Evolutionary conservation across 2,113 vertebrate genomes (phyloP), one percentile per base, ranked within the genome.

Genomic region (Bos javanicus): DNA sequence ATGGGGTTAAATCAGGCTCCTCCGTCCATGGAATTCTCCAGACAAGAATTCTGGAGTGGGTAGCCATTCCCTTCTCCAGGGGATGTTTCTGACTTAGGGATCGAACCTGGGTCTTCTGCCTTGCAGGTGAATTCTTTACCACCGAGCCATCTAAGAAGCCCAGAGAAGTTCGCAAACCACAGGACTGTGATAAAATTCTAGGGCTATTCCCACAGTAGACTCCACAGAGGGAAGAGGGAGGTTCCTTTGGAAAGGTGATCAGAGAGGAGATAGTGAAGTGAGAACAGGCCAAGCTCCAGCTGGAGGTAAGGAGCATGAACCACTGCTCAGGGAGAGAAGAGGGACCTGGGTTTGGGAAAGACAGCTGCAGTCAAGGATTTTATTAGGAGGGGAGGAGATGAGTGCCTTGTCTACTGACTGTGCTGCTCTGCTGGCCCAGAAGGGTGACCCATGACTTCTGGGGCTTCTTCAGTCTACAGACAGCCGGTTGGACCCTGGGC

Each of bases 371-470:
- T 7, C 6, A 3, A 80, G 56, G 19, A 33, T 78, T 46, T 93
- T 15, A 12, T 36, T 33, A 64, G 64, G 43, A 82, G 12, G 30
- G 11, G 36, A 62, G 36, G 16, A 56, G 57, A 8, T 0, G 3
- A 46, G 56, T 48, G 10, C 13, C 15, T 26, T 16, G 25, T 9
- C 5, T 12, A 2, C 1, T 5, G 16, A 3, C 28, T 36, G 5
- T 25, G 26, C 2, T 12, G 39, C 43, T 56, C 36, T 26, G 0
- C 10, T 3, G 9, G 21, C 26, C 26, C 15, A 9, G 81, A n/a
- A 39, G 5, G 5, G 25, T 3, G 54, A 9, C 25, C 43, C 25
- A 48, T 13, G 15, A 78, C 3, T 54, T 50, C 4, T 26, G 16
- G 3, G 36, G 7, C 1, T 7, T 16, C 14, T 33, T 57, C 30